Percentiles rank a stretch among this genome's conserved stretches.
Conservation (phyloP, 2,797 vertebrate genomes). For the Sebastes aleutianus region DNA sequence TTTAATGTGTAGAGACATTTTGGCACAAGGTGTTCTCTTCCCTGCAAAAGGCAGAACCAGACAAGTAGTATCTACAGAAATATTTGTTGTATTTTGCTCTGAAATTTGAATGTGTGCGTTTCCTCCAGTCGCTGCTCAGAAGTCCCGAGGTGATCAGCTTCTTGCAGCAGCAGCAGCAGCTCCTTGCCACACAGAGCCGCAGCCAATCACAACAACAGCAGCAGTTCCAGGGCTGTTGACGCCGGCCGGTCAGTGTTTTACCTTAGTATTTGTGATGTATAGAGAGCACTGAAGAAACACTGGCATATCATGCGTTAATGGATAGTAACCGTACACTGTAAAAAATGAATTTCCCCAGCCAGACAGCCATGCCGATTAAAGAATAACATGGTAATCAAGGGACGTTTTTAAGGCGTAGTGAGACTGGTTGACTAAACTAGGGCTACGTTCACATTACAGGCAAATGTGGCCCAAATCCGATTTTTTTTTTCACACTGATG, state of each 20-base stretch:
- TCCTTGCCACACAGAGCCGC: conserved; percentile 89
- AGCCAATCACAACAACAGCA: conserved; percentile 84
- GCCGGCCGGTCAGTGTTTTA: not conserved
- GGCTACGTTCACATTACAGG: not conserved
- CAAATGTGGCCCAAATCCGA: not conserved
- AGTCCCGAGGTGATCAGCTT: conserved; percentile 97
- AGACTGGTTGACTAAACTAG: not conserved
- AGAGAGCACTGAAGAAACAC: not conserved
- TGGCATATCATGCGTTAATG: not conserved
- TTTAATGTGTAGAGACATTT: not conserved
- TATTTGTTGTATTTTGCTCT: not conserved
- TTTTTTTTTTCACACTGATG: no score
- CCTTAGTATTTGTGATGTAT: not conserved
- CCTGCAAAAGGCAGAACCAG: not conserved
- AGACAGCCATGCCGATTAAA: not conserved
- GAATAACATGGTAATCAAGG: not conserved
- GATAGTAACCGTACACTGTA: conserved; percentile 4
- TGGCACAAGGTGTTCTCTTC: not conserved
- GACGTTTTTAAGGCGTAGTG: not conserved
- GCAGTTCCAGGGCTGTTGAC: conserved; percentile 84
- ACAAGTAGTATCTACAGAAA: not conserved
- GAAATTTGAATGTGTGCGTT: conserved; percentile 3
- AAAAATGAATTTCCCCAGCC: not conserved
- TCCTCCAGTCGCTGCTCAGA: conserved; percentile 90
- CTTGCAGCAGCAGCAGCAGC: conserved; percentile 94